Evolutionary conservation across 1,140 invertebrate species (phyloP).

Genomic region (Ips nitidus): DNA sequence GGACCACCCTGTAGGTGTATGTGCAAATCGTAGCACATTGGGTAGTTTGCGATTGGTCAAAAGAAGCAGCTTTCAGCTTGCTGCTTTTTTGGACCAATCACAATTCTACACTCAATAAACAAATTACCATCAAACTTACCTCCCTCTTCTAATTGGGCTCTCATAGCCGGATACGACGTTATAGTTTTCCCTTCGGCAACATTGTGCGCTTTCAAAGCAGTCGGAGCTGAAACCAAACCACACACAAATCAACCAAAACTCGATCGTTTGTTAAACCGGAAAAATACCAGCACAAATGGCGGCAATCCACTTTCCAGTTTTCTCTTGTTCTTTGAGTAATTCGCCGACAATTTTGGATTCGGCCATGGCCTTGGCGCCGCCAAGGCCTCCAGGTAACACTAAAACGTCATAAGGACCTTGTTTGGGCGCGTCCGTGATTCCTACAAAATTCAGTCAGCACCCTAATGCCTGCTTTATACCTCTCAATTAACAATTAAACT

Average conservation of each 20-base stretch:
- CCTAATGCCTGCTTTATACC: too few species aligned
- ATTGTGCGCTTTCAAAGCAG: slow-evolving; percentile 79
- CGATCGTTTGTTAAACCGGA: not conserved
- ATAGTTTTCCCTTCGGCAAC: slow-evolving; percentile 78
- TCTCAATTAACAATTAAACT: too few species aligned
- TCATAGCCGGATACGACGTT: slow-evolving; percentile 88
- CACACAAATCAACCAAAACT: not conserved
- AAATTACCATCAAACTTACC: slow-evolving; percentile 47
- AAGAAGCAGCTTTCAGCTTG: too few species aligned
- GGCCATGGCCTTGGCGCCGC: slow-evolving; percentile 78
- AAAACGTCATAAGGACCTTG: slow-evolving; percentile 60
- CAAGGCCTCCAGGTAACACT: slow-evolving; percentile 87
- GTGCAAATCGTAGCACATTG: not conserved
- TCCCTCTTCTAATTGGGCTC: slow-evolving; percentile 67
- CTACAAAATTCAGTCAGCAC: not conserved
- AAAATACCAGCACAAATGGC: slow-evolving; percentile 85
- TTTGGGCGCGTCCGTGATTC: slow-evolving; percentile 53
- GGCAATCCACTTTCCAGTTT: slow-evolving; percentile 71
- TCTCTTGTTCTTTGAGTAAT: slow-evolving; percentile 80
- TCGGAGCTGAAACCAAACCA: slow-evolving; percentile 64
- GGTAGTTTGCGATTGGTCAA: too few species aligned
- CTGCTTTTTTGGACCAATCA: too few species aligned
- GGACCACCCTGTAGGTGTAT: not conserved
- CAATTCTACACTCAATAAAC: not conserved
- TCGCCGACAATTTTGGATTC: slow-evolving; percentile 73